Evolutionary conservation across 2,113 vertebrate genomes (phyloP), one percentile per base, ranked within the genome.

Genomic region (Panthera tigris): DNA sequence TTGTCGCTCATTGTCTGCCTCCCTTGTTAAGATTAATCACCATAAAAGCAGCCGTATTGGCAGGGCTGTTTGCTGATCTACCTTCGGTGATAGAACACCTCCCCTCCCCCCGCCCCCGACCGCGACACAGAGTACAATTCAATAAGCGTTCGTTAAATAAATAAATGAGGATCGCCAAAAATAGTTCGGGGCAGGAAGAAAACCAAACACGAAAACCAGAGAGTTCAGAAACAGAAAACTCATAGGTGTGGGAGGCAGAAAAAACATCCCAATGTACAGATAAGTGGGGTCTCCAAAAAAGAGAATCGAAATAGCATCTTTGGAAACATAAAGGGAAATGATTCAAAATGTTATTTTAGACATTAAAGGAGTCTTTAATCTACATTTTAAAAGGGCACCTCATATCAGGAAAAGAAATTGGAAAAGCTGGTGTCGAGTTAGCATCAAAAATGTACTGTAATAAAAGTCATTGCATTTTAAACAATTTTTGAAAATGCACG

Each of bases 111-210:
- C 1, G 7, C 1, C 23, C 16, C 18, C 50, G 5, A 1, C 23
- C 10, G 12, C 1, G 7, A 36, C 36, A 15, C 0, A 4, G 76
- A 65, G 36, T 2, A 7, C 57, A 25, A 12, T 9, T 10, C 31
- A 55, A 27, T 41, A 29, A 5, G 5, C 0, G 0, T 55, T 21
- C 11, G 0, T 36, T 4, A 27, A 10, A 10, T 39, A 15, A 74
- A 15, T 16, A 65, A 69, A 18, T 1, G 6, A 52, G 23, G 1
- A 25, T n/a, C 1, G 2, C 13, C 23, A 2, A n/a, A 81, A 52
- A 23, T 3, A 21, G 36, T 1, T 14, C 27, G 7, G 18, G 16
- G 7, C 1, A 0, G 0, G 1, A 23, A 5, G n/a, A 57, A 7
- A 63, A 21, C 76, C 55, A 2, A 1, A 2, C 6, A 9, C 2